Evolutionary conservation across 1,140 invertebrate genomes (phyloP), one percentile per base, ranked within the genome.

Genomic region (Heliconius hermathena): DNA sequence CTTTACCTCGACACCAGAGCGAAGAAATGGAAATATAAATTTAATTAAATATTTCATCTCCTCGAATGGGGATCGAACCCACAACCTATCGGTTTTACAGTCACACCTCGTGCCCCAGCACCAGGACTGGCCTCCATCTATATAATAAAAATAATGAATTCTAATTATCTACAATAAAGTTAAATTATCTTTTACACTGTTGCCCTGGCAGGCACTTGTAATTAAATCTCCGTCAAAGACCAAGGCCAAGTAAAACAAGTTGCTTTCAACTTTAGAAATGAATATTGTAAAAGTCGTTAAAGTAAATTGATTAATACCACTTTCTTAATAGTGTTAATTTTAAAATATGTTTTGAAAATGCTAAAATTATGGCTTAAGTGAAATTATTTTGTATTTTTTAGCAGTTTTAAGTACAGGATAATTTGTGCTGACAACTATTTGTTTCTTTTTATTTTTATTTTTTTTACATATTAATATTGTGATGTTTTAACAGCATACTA

Each of bases 171-270:
- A 29, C 11, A 66, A 29, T 66, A 66, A 66, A 66, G 60, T 66
- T 66, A 66, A 66, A 66, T 66, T 66, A 66, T 22, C 29, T 66
- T 66, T 26, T 66, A 66, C 26, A 26, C 22, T 66, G 2, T 26
- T 66, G 60, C 60, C 60, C 26, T 11, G 4, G 5, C 9, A 29
- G 60, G 13, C 60, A 66, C 11, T 66, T 66, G 60, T 66, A 66
- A 66, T 66, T 66, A 66, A 66, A 22, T 66, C 60, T 66, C 22
- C 20, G 54, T 57, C 73, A 29, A 75, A 74, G 73, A 57, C 73
- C 33, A 57, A 57, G 57, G 73, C 33, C 49, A 75, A 66, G 29
- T 75, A 16, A 75, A 75, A 57, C 54, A 60, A 75, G 29, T 75
- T 75, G 29, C 49, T 49, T 74, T 26, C 26, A 46, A 38, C 73